Base-by-base conservation (phyloP, 2,888 invertebrate species). In the Graphium colonna region DNA sequence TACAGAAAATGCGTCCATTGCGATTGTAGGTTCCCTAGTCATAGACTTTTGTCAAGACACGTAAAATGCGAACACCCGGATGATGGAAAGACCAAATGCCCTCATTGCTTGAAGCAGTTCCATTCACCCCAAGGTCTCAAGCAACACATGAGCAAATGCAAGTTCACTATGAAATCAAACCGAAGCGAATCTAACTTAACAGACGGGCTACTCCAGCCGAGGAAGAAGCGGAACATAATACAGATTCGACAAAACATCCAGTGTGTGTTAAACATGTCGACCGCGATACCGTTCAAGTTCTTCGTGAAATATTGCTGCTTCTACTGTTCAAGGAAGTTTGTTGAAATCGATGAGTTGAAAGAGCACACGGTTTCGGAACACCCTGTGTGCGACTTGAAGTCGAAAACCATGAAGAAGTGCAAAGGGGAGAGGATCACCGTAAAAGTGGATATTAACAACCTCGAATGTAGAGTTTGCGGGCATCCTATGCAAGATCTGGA, bases 251-350 rank as follows among this genome's bases (percentile, higher is more conserved):
- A 77, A 52, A 88, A 89, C 52, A 87, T 89, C 33, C 74, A 76
- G 52, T 79, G 74, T 48, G 79, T 89, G 1, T 59, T 88, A 0
- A 88, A 87, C 56, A 85, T 82, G 83, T 85, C 89, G 0, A 85
- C 83, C 0, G 88, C 83, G 0, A 60, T 80, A 1, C 88, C 88
- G 0, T 89, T 89, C 45, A 81, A 80, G 57, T 89, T 83, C 57
- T 80, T 84, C 55, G 74, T 80, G 0, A 82, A 78, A 53, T 88
- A 69, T 48, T 73, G 76, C 0, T 89, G 88, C 49, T 89, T 88
- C 58, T 82, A 84, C 61, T 89, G 88, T 47, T 75, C 82, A 0
- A 75, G 75, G 55, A 79, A 77, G 52, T 86, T 79, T 31, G 64
- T 72, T 0, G 82, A 89, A 36, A 82, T 81, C 40, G 84, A 84